These are phyloP conservation scores for Himalopsyche japonica DNA, from an alignment of 2,888 invertebrate species.

Conservation along the genomic window DNA sequence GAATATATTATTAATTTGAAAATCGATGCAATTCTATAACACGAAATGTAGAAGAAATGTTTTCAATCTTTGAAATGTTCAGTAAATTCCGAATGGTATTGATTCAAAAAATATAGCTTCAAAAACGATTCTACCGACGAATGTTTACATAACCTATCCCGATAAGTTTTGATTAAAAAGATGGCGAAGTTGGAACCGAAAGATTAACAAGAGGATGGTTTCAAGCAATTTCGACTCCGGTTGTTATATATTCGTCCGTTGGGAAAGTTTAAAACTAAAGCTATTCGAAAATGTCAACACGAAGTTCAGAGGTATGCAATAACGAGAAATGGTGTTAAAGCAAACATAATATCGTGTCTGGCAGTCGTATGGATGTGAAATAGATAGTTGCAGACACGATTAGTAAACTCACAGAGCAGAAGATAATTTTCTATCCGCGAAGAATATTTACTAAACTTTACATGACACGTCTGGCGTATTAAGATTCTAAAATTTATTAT, in stretches of 20 bases:
- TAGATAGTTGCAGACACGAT: background rate
- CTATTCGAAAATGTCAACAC: slow-evolving; percentile 23
- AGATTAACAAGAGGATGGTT: background rate
- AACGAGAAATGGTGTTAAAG: slow-evolving; percentile 21
- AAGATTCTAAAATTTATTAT: background rate
- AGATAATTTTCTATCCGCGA: background rate
- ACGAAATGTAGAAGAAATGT: background rate
- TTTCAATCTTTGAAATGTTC: background rate
- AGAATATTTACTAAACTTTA: background rate
- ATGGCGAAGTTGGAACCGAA: background rate
- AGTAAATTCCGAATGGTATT: background rate
- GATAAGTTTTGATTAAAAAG: slow-evolving; percentile 1
- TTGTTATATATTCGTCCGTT: background rate
- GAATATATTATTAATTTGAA: no score
- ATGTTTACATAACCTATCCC: background rate
- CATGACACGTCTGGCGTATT: background rate
- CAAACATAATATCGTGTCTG: slow-evolving; percentile 17
- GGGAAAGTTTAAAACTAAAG: slow-evolving; percentile 21
- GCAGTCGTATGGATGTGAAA: background rate
- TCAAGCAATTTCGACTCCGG: background rate
- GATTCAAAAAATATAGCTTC: background rate
- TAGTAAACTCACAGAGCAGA: slow-evolving; percentile 15
- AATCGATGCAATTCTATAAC: no score
- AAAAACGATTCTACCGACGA: background rate
- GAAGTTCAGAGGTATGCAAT: slow-evolving; percentile 10